Evolutionary conservation across 2,888 invertebrate species (phyloP).

Genomic region (Dilophus febrilis): DNA sequence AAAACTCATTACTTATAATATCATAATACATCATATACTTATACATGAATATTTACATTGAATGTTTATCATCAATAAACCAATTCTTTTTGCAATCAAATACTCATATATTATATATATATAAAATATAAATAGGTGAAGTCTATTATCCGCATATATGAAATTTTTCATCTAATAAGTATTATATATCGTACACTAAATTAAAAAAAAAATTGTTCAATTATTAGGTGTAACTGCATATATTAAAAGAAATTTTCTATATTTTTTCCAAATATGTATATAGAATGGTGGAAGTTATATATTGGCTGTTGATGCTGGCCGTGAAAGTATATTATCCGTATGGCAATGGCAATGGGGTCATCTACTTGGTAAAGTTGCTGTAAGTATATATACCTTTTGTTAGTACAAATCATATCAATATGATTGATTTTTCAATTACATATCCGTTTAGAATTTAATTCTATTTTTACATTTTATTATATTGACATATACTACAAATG

Average conservation of each 20-base stretch:
- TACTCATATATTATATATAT: background rate
- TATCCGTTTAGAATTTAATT: too few species aligned
- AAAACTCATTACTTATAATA: too few species aligned
- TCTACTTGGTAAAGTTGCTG: slow-evolving; percentile 83
- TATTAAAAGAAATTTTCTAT: too few species aligned
- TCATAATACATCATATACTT: too few species aligned
- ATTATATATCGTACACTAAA: background rate
- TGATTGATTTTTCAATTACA: too few species aligned
- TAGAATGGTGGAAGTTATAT: slow-evolving; percentile 85
- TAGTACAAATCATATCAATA: too few species aligned
- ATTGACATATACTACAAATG: too few species aligned
- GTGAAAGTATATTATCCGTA: slow-evolving; percentile 77
- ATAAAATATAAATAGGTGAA: background rate
- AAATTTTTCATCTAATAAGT: background rate
- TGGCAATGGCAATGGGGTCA: slow-evolving; percentile 95
- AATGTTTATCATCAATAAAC: background rate
- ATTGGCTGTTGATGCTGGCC: slow-evolving; percentile 72
- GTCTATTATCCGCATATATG: background rate
- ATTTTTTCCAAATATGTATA: slow-evolving; percentile 13
- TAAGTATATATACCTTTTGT: too few species aligned
- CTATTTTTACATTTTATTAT: too few species aligned
- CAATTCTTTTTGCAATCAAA: background rate
- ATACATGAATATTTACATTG: too few species aligned
- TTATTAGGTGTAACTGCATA: too few species aligned
- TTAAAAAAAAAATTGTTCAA: background rate